These are phyloP conservation scores for Scaptomyza pallida DNA, from an alignment of 1,140 invertebrate species.

Conservation along the genomic window DNA sequence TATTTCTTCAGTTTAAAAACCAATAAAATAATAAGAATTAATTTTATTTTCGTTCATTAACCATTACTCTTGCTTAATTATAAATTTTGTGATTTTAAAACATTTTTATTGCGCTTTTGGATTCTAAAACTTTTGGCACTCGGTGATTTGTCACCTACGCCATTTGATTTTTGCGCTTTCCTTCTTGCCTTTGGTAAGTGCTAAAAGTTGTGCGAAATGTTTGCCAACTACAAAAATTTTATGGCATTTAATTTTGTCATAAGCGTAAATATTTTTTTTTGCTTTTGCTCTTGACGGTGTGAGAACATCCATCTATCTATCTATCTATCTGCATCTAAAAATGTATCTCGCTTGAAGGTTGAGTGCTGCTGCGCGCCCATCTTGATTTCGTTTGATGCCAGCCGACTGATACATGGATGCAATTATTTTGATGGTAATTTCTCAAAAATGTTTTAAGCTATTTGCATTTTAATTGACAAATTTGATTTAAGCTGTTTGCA, in stretches of 20 bases:
- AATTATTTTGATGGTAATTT: conserved; percentile 71
- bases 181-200: conserved; percentile 42
- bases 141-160: conserved; percentile 69
- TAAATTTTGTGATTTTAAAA: conserved; percentile 7
- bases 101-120: conserved; percentile 22
- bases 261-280: conserved; percentile 61
- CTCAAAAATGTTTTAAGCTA: conserved; percentile 44
- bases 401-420: conserved; percentile 53
- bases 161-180: conserved; percentile 38
- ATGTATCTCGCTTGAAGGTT: conserved; percentile 55
- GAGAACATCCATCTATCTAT: too few relatives aligned
- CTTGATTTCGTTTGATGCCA: conserved; percentile 63
- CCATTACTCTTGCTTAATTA: not conserved
- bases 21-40: too few relatives aligned
- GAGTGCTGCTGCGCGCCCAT: conserved; percentile 57
- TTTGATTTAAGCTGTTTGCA: conserved; percentile 23
- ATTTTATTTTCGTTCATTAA: conserved; percentile 19
- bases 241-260: conserved; percentile 79
- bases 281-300: too few relatives aligned
- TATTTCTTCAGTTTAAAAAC: too few relatives aligned
- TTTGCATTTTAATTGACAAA: conserved; percentile 53
- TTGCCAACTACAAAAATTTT: conserved; percentile 69
- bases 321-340: conserved; percentile 29
- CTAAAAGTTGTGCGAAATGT: conserved; percentile 72
- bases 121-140: conserved; percentile 16